These are phyloP conservation scores for Cyaniris semiargus DNA, from an alignment of 2,888 invertebrate genomes.

Conservation along the genomic window DNA sequence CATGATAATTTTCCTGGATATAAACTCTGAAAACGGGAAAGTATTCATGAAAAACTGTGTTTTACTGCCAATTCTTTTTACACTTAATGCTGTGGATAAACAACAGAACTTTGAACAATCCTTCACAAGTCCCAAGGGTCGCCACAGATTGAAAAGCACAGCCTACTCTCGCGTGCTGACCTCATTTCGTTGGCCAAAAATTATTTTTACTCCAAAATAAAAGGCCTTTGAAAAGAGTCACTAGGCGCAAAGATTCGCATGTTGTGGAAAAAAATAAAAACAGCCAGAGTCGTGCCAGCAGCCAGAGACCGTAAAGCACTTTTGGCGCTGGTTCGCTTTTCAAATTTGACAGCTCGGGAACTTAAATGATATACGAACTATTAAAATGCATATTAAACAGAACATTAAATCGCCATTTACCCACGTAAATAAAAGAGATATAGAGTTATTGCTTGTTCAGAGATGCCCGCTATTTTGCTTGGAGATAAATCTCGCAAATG, in stretches of 20 bases:
- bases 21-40: background rate
- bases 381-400: background rate
- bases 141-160: slow-evolving; percentile 14
- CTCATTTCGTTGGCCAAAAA: slow-evolving; percentile 8
- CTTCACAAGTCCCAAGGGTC: slow-evolving; percentile 15
- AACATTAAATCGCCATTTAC: background rate
- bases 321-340: slow-evolving; percentile 31
- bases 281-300: background rate
- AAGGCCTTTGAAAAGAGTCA: slow-evolving; percentile 2
- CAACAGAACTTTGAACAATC: slow-evolving; percentile 9
- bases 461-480: background rate
- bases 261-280: background rate
- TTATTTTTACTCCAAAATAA: background rate
- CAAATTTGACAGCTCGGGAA: slow-evolving; percentile 31
- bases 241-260: background rate
- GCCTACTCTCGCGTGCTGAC: slow-evolving; percentile 6
- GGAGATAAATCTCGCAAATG: background rate
- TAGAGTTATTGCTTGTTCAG: background rate
- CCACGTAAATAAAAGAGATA: background rate
- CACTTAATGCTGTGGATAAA: background rate
- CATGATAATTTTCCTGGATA: background rate
- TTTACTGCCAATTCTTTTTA: background rate
- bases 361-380: slow-evolving; percentile 12
- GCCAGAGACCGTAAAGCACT: slow-evolving; percentile 26
- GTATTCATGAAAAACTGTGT: background rate